These are phyloP conservation scores for Achlya flavicornis DNA, from an alignment of 2,888 invertebrate genomes.

Conservation along the genomic window DNA sequence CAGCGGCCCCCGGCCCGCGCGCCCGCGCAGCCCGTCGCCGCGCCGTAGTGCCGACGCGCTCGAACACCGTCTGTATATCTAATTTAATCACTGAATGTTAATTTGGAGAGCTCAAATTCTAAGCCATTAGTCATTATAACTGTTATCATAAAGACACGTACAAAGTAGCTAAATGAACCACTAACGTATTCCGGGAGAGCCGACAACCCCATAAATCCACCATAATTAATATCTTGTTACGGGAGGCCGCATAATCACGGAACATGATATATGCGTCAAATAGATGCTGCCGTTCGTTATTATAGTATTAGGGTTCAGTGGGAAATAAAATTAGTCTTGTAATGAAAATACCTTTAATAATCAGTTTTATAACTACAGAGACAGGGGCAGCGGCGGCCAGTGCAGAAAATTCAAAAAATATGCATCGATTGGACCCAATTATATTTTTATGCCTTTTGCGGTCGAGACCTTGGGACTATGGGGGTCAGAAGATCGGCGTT, in stretches of 20 bases:
- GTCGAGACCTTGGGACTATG: too few relatives aligned
- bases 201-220: slow-evolving; percentile 43
- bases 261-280: slow-evolving; percentile 22
- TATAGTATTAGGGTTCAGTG: neutral
- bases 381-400: too few relatives aligned
- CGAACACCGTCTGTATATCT: neutral
- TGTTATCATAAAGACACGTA: slow-evolving; percentile 9
- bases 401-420: too few relatives aligned
- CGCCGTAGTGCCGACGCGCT: too few relatives aligned
- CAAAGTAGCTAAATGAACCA: slow-evolving; percentile 15
- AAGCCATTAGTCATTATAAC: slow-evolving; percentile 6
- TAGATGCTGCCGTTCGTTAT: slow-evolving; percentile 13
- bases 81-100: neutral
- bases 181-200: slow-evolving; percentile 21
- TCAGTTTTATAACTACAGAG: too few relatives aligned
- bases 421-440: too few relatives aligned
- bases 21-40: too few relatives aligned
- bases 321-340: neutral
- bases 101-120: neutral
- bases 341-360: neutral
- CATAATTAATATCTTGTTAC: slow-evolving; percentile 54
- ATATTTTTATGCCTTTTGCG: too few relatives aligned
- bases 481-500: too few relatives aligned
- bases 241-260: slow-evolving; percentile 27
- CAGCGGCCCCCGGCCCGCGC: too few relatives aligned